Base-by-base conservation (phyloP, 2,113 vertebrate species). In the Hiodon alosoides region DNA sequence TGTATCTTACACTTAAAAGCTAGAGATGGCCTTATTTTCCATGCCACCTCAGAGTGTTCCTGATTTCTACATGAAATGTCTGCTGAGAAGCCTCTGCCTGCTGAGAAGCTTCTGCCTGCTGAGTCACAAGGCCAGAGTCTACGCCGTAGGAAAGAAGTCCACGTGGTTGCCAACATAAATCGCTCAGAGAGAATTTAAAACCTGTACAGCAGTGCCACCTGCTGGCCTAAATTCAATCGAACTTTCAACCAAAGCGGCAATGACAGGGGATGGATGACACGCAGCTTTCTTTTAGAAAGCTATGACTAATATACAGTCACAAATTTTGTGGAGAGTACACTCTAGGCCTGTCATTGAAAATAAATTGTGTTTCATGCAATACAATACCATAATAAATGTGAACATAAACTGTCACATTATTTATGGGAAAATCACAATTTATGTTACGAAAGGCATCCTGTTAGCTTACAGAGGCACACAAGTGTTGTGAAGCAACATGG, bases 161-260 rank as follows among this genome's bases (percentile, higher is more conserved):
- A 17, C 2, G 60, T 64, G 31, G 48, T 53, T 4, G 50, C 11
- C n/a, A 14, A n/a, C 60, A 2, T n/a, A n/a, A 11, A 11, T 11
- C 55, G 8, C 7, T 67, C 9, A 11, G 7, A 31, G 1, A 31
- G 5, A 4, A 5, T 10, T 64, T 0, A 78, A 79, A 84, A 76
- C 10, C 79, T 74, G 67, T 79, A 73, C 71, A 75, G 61, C 76
- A 81, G 51, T 83, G 85, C 64, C 87, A 84, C 85, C 90, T 89
- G 69, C 79, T 87, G 90, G 81, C 59, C 13, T 8, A 1, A 31
- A 5, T 2, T 3, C 16, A 59, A 80, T 73, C 79, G 73, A 84
- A 87, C 0, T 4, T 4, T 0, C 7, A 47, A 66, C 9, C 14
- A 31, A 52, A 11, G n/a, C 47, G 8, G 0, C 14, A 52, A 52